Conservation (phyloP, 2,888 invertebrate genomes). For the Cremastinae sp. region DNA sequence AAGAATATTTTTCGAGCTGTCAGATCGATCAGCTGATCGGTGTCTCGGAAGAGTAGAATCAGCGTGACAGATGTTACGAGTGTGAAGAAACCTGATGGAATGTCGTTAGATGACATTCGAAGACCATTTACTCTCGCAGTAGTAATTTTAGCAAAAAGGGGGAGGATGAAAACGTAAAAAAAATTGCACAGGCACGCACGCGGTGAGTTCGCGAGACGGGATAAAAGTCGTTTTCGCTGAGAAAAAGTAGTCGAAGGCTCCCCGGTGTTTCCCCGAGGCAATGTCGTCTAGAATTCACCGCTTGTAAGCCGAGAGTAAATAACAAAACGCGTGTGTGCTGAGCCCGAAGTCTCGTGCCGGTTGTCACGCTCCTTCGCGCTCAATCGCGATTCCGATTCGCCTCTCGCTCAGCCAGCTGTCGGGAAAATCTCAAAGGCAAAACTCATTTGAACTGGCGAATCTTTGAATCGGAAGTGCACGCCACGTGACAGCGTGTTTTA, state of each 20-base stretch:
- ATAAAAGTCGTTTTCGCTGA: conserved; percentile 50
- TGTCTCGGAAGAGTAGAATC: not conserved
- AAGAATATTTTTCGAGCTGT: not conserved
- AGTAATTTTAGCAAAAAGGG: conserved; percentile 41
- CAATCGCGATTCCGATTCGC: conserved; percentile 50
- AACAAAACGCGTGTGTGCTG: not conserved
- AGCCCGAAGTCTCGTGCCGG: conserved; percentile 48
- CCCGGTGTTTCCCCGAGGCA: conserved; percentile 59
- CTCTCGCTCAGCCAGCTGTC: conserved; percentile 40
- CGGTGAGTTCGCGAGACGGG: conserved; percentile 17
- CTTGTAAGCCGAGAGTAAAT: not conserved
- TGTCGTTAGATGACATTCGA: conserved; percentile 26
- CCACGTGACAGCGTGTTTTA: conserved; percentile 13
- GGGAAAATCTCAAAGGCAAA: conserved; percentile 5
- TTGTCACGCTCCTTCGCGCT: conserved; percentile 44
- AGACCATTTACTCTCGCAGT: conserved; percentile 46
- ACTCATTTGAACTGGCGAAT: conserved; percentile 29
- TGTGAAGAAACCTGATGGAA: conserved; percentile 20
- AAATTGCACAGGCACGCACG: conserved; percentile 4
- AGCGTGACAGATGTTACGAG: not conserved
- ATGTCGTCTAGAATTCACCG: conserved; percentile 21
- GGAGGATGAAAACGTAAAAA: too few species aligned
- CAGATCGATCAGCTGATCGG: conserved; percentile 11
- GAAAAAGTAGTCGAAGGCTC: conserved; percentile 44
- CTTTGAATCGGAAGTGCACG: conserved; percentile 27